These are phyloP conservation scores for Peribatodes rhomboidaria DNA, from an alignment of 2,888 invertebrate species.

Conservation along the genomic window DNA sequence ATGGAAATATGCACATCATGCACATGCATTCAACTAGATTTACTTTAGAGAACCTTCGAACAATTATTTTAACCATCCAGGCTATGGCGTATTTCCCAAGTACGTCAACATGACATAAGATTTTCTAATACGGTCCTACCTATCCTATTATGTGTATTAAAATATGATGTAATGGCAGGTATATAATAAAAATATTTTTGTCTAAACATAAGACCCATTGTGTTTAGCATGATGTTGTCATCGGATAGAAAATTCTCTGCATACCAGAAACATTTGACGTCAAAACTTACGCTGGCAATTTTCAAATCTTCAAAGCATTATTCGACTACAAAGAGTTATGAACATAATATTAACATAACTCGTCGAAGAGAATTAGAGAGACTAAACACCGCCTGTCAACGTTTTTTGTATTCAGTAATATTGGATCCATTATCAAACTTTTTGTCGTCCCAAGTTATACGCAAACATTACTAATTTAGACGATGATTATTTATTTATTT, in stretches of 20 bases:
- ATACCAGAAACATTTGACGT: conserved; percentile 26
- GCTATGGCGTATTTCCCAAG: neutral
- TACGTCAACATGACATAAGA: neutral
- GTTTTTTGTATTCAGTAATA: neutral
- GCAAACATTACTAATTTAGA: too few species aligned
- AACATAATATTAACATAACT: conserved; percentile 7
- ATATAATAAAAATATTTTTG: conserved; percentile 11
- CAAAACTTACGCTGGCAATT: conserved; percentile 20
- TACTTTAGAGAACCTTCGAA: neutral
- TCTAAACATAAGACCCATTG: neutral
- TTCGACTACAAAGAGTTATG: conserved; percentile 14
- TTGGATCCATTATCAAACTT: neutral
- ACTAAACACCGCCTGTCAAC: conserved; percentile 7
- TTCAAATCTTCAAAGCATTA: conserved; percentile 28
- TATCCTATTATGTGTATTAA: neutral
- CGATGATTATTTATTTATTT: too few species aligned
- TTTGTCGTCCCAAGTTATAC: neutral
- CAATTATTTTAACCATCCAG: neutral
- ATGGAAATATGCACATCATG: conserved; percentile 31
- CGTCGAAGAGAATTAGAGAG: conserved; percentile 1
- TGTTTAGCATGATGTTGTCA: conserved; percentile 5
- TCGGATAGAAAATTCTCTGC: conserved; percentile 14
- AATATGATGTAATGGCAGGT: neutral
- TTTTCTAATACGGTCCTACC: neutral
- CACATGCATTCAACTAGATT: conserved; percentile 1